Evolutionary conservation across 2,797 vertebrate genomes (phyloP).

Genomic region (Hippocampus kuda): DNA sequence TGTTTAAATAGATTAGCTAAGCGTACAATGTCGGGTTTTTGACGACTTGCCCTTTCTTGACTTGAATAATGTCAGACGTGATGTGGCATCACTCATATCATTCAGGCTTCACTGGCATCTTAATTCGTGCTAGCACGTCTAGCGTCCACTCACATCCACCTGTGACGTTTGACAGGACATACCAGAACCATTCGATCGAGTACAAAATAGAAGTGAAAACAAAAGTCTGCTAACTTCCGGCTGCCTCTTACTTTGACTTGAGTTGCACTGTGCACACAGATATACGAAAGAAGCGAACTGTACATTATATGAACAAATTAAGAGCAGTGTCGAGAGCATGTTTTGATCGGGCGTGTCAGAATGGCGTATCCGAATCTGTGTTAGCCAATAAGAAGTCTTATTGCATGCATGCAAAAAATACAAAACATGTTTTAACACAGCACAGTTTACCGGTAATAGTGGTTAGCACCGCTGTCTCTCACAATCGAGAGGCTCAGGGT

Average conservation of each 20-base stretch:
- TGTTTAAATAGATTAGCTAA: neutral
- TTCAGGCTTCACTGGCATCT: neutral
- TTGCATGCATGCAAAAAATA: neutral
- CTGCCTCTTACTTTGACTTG: neutral
- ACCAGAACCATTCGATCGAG: neutral
- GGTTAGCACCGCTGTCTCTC: no score
- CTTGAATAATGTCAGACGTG: neutral
- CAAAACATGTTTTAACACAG: neutral
- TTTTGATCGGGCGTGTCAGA: neutral
- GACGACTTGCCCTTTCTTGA: neutral
- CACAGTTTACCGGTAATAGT: neutral
- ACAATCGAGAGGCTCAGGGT: no score
- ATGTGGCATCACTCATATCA: neutral
- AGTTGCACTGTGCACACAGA: neutral
- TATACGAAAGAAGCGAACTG: neutral
- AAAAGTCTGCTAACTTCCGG: neutral
- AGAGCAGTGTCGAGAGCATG: neutral
- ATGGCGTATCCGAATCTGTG: neutral
- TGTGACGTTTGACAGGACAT: neutral
- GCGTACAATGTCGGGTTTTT: neutral
- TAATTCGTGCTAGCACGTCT: neutral
- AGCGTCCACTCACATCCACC: neutral
- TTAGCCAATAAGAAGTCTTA: neutral
- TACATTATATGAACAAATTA: neutral
- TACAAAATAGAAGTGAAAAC: neutral